Conservation (phyloP, 2,113 vertebrate genomes). For the Fulmarus glacialis region DNA sequence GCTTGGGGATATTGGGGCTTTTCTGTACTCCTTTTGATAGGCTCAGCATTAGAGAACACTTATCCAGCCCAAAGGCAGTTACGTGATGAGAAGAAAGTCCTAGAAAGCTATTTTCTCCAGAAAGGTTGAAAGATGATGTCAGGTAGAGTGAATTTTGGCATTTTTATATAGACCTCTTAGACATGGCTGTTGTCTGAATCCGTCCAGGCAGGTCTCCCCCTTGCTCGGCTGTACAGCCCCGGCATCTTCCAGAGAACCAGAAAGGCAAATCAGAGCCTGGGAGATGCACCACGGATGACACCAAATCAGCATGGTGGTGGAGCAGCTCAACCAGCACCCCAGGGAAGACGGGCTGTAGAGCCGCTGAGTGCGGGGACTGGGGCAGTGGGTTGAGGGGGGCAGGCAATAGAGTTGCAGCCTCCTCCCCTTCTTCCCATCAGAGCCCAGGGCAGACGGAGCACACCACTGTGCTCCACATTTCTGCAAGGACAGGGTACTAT, state of each 20-base stretch:
- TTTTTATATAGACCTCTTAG: neutral
- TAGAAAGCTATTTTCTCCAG: neutral
- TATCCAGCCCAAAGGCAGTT: neutral
- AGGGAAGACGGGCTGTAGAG: neutral
- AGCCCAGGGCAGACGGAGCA: neutral
- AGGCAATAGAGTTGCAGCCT: neutral
- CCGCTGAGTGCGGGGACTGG: rapidly evolving
- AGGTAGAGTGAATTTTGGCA: neutral
- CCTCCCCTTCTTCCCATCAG: neutral
- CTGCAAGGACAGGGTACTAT: neutral
- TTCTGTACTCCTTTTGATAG: neutral
- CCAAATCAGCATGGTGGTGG: neutral
- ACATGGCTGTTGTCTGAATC: neutral
- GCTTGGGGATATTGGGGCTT: neutral
- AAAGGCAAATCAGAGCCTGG: neutral
- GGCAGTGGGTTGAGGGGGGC: neutral
- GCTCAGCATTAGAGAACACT: neutral
- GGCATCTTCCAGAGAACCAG: neutral
- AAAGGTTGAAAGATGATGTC: neutral
- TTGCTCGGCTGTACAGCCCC: neutral
- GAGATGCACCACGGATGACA: neutral
- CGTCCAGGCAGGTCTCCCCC: neutral
- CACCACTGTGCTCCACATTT: rapidly evolving
- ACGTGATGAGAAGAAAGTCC: neutral
- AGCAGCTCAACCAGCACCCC: neutral